Base-by-base conservation (phyloP, 2,797 vertebrate genomes). In the Pipistrellus kuhlii region DNA sequence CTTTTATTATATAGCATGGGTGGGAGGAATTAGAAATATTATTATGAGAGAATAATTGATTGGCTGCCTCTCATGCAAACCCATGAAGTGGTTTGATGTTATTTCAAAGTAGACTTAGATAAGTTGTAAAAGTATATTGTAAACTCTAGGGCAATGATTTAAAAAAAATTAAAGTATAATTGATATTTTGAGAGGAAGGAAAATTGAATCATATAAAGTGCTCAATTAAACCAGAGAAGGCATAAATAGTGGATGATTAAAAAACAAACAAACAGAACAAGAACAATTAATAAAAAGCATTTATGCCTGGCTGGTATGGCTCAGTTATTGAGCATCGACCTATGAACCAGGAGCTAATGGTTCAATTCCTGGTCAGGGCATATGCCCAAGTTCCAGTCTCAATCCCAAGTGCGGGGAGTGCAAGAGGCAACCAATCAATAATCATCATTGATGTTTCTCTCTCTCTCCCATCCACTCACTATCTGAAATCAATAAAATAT, bases 91-190 rank as follows among this genome's bases (percentile, higher is more conserved):
- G 30, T 66, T 66, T 46, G 55, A 53, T 57, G 30, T 73, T 78
- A 85, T 84, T 80, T 64, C 57, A 90, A 94, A 80, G 88, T 46
- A 32, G 38, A 68, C 38, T 66, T 85, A 44, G 46, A 77, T 93
- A 62, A 78, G 8, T 55, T 55, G 1, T 85, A 64, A 25, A 75
- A 55, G 4, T 82, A 64, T 53, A 55, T 38, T 91, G 15, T 35
- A 57, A 93, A 84, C 55, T 91, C 21, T 66, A 88, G 32, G 27
- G 3, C 38, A 84, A 73, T n/a, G n/a, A 72, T 3, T 4, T 55
- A 21, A 46, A 88, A 83, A 59, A 6, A 3, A 27, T 38, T 75
- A 12, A 71, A 66, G 12, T 72, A 13, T 73, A 90, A 44, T 53
- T 86, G 30, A 86, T 64, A 62, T 55, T 35, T 25, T 48, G 27